phyloP scores from a whole-genome alignment of 2,113 vertebrate genomes.

The Chaetodon trifascialis region DNA sequence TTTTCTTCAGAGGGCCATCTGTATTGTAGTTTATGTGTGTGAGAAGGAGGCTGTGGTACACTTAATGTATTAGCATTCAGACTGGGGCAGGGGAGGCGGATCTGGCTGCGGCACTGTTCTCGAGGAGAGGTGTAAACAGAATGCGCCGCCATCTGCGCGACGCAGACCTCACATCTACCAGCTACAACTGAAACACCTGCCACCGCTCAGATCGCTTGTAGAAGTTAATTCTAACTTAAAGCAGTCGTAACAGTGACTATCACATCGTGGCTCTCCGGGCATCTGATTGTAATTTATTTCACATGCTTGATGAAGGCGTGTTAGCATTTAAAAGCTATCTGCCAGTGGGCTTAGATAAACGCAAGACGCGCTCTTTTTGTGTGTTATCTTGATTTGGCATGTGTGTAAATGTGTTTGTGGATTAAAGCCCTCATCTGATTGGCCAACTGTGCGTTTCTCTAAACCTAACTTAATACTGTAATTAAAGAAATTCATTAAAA shows the following conservation, averaged over 20 bases:
- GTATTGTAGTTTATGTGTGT: not conserved
- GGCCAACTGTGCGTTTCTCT: not conserved
- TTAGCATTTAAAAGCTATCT: constrained; percentile 1
- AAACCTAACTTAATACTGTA: not conserved
- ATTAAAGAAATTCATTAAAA: not conserved
- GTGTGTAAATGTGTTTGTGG: not conserved
- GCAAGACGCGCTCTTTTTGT: not conserved
- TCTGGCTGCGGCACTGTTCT: constrained; percentile 33
- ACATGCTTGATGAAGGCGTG: not conserved
- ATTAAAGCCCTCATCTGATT: not conserved
- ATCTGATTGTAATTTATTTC: not conserved
- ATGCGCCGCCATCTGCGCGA: constrained; percentile 62
- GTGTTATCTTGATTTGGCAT: not conserved
- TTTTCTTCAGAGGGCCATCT: not conserved
- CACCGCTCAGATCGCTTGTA: not conserved
- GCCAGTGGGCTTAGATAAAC: constrained; percentile 2
- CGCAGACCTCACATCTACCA: constrained; percentile 41
- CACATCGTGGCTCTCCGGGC: not conserved
- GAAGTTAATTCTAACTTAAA: not conserved
- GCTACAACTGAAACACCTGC: constrained; percentile 24
- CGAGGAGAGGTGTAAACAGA: constrained; percentile 56
- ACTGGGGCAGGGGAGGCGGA: constrained; percentile 1
- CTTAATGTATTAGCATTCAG: constrained; percentile 41
- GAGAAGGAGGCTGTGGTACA: constrained; percentile 2
- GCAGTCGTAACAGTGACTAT: not conserved